Evolutionary conservation across 2,113 vertebrate genomes (phyloP).

Genomic region (Mobula hypostoma): DNA sequence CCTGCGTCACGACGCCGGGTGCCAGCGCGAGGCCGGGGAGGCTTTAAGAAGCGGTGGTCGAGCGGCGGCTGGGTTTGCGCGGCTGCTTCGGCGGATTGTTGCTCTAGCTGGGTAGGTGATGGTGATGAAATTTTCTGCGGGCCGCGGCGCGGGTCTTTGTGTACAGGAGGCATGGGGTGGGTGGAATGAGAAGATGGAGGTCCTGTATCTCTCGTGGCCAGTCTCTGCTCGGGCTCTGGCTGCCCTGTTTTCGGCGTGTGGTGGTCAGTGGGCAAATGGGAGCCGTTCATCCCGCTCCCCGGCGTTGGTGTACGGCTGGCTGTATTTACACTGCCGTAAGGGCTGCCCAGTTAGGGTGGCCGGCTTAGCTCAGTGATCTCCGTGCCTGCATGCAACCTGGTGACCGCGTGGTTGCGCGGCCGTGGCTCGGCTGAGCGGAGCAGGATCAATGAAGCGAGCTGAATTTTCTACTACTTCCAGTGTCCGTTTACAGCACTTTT

Average conservation of each 20-base stretch:
- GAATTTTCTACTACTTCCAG: too few species aligned
- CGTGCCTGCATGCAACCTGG: neutral
- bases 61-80: rapidly evolving
- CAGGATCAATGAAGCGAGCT: neutral
- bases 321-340: too few species aligned
- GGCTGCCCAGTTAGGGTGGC: neutral
- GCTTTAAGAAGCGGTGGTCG: neutral
- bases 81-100: neutral
- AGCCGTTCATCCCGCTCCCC: too few species aligned
- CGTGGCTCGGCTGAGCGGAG: too few species aligned
- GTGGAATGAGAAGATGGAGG: neutral
- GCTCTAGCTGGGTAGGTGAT: too few species aligned
- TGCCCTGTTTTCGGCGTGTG: too few species aligned
- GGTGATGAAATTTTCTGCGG: too few species aligned
- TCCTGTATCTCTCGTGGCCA: rapidly evolving
- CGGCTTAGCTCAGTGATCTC: neutral
- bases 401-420: neutral
- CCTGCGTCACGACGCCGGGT: neutral
- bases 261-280: neutral
- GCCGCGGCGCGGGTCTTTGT: neutral
- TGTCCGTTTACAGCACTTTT: too few species aligned
- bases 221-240: too few species aligned
- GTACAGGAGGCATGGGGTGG: too few species aligned
- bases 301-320: neutral
- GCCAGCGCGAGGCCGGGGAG: neutral